Evolutionary conservation across 1,140 invertebrate species (phyloP).

Genomic region (Camponotus pennsylvanicus): DNA sequence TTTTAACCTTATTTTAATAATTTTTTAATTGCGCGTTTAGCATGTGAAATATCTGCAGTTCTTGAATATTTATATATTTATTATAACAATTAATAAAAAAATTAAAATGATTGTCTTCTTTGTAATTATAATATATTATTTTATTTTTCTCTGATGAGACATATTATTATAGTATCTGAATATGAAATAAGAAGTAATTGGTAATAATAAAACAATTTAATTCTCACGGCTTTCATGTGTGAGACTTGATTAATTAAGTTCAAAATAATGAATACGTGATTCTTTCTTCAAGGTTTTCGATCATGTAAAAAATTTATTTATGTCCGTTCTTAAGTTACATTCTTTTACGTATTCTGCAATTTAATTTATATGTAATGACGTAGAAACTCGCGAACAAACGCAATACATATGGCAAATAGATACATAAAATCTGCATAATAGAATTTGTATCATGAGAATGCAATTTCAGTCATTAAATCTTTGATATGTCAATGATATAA

Average conservation of each 20-base stretch:
- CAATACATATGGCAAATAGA: neutral
- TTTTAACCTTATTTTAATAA: neutral
- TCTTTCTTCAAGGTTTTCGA: neutral
- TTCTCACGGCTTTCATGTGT: neutral
- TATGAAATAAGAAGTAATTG: slow-evolving; percentile 16
- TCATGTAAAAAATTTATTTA: neutral
- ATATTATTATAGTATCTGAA: neutral
- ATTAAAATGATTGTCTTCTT: neutral
- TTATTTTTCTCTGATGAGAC: neutral
- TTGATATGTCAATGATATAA: neutral
- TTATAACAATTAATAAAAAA: neutral
- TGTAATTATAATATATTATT: neutral
- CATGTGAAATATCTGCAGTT: neutral
- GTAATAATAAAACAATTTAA: slow-evolving; percentile 26
- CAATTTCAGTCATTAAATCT: neutral
- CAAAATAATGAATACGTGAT: neutral
- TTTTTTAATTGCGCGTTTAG: neutral
- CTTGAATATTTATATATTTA: neutral
- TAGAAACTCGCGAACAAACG: neutral
- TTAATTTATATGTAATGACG: neutral
- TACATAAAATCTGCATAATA: neutral
- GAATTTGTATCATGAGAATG: neutral
- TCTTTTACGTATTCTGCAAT: neutral
- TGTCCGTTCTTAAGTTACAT: neutral
- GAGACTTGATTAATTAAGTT: neutral